A percentile compares a stretch with the other conserved stretches of the same genome.
Conservation (phyloP, 2,888 invertebrate genomes). For the Ennomos erosarius region DNA sequence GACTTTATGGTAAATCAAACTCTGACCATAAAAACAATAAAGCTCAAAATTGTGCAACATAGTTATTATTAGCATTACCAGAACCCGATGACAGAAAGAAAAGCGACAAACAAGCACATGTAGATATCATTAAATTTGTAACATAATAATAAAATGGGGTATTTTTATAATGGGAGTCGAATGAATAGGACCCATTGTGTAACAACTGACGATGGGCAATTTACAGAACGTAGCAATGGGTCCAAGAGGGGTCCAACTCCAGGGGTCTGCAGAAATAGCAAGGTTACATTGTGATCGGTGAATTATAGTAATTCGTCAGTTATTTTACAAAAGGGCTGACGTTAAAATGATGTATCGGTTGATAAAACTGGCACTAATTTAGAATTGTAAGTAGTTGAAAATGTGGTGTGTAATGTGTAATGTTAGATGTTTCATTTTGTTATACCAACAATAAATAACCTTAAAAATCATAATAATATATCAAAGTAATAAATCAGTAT, state of each 20-base stretch:
- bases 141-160: slow-evolving; percentile 75
- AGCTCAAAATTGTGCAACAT: neutral
- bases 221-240: slow-evolving; percentile 65
- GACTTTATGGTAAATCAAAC: too few relatives aligned
- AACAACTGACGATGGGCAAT: slow-evolving; percentile 64
- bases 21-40: too few relatives aligned
- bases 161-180: slow-evolving; percentile 76
- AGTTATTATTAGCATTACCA: slow-evolving; percentile 30
- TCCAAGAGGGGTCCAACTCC: slow-evolving; percentile 54
- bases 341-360: slow-evolving; percentile 54
- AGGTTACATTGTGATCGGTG: slow-evolving; percentile 66
- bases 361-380: slow-evolving; percentile 44
- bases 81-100: slow-evolving; percentile 43
- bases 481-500: too few relatives aligned
- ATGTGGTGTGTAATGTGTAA: neutral
- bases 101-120: slow-evolving; percentile 50
- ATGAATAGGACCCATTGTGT: slow-evolving; percentile 71
- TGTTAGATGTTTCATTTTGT: neutral
- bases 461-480: too few relatives aligned
- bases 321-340: slow-evolving; percentile 55
- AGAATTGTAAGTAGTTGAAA: neutral
- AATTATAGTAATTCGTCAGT: slow-evolving; percentile 76
- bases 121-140: slow-evolving; percentile 79
- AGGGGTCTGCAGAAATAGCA: slow-evolving; percentile 60
- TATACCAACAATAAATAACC: neutral